Evolutionary conservation across 2,888 invertebrate genomes (phyloP), one percentile per base, ranked within the genome.

Genomic region (Rhagonycha lutea): DNA sequence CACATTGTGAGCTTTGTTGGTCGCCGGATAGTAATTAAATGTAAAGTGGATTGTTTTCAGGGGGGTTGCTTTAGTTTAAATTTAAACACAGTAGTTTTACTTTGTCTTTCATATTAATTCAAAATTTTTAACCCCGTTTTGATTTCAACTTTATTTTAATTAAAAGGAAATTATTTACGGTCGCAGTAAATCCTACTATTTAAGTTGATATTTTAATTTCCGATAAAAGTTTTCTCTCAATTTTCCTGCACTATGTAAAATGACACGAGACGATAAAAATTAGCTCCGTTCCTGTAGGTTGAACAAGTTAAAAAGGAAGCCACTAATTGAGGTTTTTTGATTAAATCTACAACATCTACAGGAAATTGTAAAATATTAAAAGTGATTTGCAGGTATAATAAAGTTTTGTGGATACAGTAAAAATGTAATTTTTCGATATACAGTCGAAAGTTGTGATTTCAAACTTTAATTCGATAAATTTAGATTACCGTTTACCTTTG

Each of bases 11-110:
- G 73, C 70, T 76, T 76, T 76, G 76, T 70, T 70, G 76, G 69
- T 73, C 47, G 70, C 75, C 69, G 75, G 75, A 75, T 72, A 75
- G 75, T 75, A 75, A 75, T 75, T 75, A 75, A 69, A 63, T 72
- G 72, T 69, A 75, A 72, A 74, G 74, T 67, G 72, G 62, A 69
- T 72, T 75, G 75, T 75, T 72, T 69, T 32, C 72, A 69, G 69
- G 63, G 69, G 28, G 69, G 26, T 65, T 71, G 75, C 68, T 75
- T 69, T 68, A 74, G 70, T 65, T 72, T 69, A 29, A 72, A 68
- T 72, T 75, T 72, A 69, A 67, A 73, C 12, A 61, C 61, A 18
- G 70, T 18, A 28, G 70, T 18, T 74, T 23, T 70, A 70, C 74
- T 74, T 70, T 74, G 74, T 74, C 29, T 69, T 69, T 47, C 5